phyloP scores from a whole-genome alignment of 2,888 invertebrate species.

The Erebia palarica region DNA sequence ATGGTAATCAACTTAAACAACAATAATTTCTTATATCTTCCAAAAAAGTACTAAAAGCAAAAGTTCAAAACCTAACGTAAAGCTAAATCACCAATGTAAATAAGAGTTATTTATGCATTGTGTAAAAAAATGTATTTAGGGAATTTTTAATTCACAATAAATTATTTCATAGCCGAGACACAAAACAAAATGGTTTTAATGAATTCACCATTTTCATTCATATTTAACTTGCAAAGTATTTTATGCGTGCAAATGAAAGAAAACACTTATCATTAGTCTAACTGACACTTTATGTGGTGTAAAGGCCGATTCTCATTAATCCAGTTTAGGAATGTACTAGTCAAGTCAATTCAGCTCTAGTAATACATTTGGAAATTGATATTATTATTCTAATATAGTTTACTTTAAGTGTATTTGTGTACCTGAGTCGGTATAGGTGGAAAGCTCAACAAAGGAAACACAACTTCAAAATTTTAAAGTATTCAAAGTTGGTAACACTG shows the following conservation, averaged over 20 bases:
- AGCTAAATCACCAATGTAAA: background rate
- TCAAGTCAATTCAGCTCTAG: too few relatives aligned
- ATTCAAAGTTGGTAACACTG: too few relatives aligned
- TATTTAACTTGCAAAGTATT: background rate
- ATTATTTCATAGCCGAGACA: constrained; percentile 20
- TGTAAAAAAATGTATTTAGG: background rate
- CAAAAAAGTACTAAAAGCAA: too few relatives aligned
- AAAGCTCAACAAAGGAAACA: too few relatives aligned
- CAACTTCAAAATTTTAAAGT: too few relatives aligned
- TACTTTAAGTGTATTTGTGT: too few relatives aligned
- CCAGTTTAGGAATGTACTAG: background rate
- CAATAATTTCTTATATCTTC: too few relatives aligned
- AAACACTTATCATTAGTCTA: constrained; percentile 20
- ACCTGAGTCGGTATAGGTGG: too few relatives aligned
- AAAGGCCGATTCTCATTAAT: background rate
- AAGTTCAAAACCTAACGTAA: too few relatives aligned
- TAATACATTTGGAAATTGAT: too few relatives aligned
- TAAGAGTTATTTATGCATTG: background rate
- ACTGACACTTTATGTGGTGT: constrained; percentile 18
- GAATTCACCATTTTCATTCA: constrained; percentile 16
- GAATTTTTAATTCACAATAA: constrained; percentile 13
- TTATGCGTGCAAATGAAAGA: constrained; percentile 3
- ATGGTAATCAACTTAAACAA: too few relatives aligned
- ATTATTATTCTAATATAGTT: too few relatives aligned
- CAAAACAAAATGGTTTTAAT: constrained; percentile 15